Base-by-base conservation (phyloP, 2,113 vertebrate genomes). In the Actenoides lindsayi region DNA sequence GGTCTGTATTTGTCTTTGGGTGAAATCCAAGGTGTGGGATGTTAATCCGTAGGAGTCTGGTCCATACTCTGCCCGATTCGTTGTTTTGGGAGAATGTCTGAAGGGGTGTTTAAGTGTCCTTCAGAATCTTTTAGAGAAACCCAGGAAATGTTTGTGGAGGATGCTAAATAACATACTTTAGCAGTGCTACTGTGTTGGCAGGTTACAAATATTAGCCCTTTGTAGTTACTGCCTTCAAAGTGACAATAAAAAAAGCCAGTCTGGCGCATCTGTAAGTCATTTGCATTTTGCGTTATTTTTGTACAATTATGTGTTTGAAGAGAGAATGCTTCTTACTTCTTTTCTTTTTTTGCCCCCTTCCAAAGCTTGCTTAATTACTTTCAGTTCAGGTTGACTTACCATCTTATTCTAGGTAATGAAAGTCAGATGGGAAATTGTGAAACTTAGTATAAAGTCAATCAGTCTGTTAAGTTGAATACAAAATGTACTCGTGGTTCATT, bases 351-450 rank as follows among this genome's bases (percentile, higher is more conserved):
- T n/a, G 35, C 39, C 33, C 3, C 5, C 35, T 39, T 67, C 91
- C 71, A 73, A 93, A 90, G 51, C 79, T 96, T 44, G 56, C 73
- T 96, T 92, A 96, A 94, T 96, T 96, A 89, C 91, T 95, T 96
- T 94, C 57, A 82, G 94, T 90, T 96, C 95, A 90, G 94, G 94
- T 84, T 97, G 89, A 94, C 64, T 96, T 96, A 80, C 76, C 93
- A 73, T 94, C 89, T 88, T 92, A 59, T 94, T 92, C 80, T 86
- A 89, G 70, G 78, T 94, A 97, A 97, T 96, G 92, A 86, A 88
- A 95, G 77, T 90, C 94, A 91, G 89, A 69, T 80, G 92, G 87
- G 83, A 96, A 96, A 97, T 74, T 77, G 92, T 73, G 87, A 64
- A 89, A 86, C 88, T 94, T 92, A 68, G 90, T 85, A 62, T 86